Base-by-base conservation (phyloP, 2,888 invertebrate species). In the Tridacna gigas region DNA sequence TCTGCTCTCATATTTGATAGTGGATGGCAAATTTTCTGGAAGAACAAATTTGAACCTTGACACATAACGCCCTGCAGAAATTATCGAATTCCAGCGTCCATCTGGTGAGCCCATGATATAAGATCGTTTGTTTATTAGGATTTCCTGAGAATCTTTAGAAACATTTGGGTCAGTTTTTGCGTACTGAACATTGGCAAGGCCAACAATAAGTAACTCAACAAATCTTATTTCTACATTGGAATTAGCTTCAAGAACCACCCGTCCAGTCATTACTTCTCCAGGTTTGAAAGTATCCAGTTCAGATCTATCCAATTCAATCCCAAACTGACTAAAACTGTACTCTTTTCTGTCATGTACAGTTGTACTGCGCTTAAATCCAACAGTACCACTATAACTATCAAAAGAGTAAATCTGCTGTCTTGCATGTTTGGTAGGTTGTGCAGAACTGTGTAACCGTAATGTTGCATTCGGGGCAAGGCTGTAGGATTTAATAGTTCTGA, bases 41-140 rank as follows among this genome's bases (percentile, higher is more conserved):
- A 94, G 88, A 22, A 84, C 81, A 77, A 93, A 92, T 37, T 84
- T 89, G 82, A 94, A 94, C 48, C 89, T 90, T 2, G 93, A 92
- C 20, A 91, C 90, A 86, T 94, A 94, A 67, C 91, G 89, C 9
- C 94, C 94, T 0, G 93, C 90, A 1, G 91, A 91, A 22, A 92
- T 89, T 26, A 93, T 80, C 0, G 91, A 90, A 18, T 87, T 89
- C 90, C 90, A 90, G 37, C 83, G 74, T 0, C 89, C 90, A 45
- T 92, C 91, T 7, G 90, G 84, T 0, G 91, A 89, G 12, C 93
- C 93, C 51, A 94, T 91, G 7, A 93, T 81, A 66, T 90, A 89
- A 0, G 91, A 92, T 51, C 91, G 83, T 83, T 94, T 94, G 71
- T 86, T 87, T 13, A 94, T 76, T 63, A 93, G 91, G 0, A 89